phyloP scores from a whole-genome alignment of 2,113 vertebrate genomes.

The Nesospiza acunhae region DNA sequence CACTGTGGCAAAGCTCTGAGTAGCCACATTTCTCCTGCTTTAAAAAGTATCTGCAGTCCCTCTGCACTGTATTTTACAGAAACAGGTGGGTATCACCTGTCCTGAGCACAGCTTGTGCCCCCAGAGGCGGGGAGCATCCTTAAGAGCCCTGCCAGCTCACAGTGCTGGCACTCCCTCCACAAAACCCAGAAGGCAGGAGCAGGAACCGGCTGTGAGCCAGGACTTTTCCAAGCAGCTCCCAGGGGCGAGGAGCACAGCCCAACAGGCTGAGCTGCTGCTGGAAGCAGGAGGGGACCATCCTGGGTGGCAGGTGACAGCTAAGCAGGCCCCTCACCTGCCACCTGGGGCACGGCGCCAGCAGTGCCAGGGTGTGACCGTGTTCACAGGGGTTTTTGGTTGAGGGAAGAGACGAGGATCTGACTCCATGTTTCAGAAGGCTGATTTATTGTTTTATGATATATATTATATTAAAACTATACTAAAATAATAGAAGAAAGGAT shows the following conservation, averaged over 20 bases:
- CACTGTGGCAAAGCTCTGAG: neutral
- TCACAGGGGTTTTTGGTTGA: no score
- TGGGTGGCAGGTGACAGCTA: neutral
- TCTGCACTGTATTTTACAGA: neutral
- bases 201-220: neutral
- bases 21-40: neutral
- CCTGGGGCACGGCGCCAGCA: neutral
- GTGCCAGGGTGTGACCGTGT: neutral
- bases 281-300: neutral
- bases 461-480: no score
- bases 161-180: neutral
- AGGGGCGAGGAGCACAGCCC: rapidly evolving
- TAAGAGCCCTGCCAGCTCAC: neutral
- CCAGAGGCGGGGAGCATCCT: neutral
- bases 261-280: neutral
- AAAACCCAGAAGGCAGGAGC: neutral
- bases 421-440: no score
- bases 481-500: no score
- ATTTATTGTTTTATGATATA: no score
- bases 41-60: neutral
- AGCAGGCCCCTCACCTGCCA: neutral
- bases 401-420: no score
- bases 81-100: neutral
- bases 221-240: neutral
- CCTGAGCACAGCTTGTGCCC: neutral